phyloP scores from a whole-genome alignment of 1,140 invertebrate genomes.

The Psilanteris sp. region DNA sequence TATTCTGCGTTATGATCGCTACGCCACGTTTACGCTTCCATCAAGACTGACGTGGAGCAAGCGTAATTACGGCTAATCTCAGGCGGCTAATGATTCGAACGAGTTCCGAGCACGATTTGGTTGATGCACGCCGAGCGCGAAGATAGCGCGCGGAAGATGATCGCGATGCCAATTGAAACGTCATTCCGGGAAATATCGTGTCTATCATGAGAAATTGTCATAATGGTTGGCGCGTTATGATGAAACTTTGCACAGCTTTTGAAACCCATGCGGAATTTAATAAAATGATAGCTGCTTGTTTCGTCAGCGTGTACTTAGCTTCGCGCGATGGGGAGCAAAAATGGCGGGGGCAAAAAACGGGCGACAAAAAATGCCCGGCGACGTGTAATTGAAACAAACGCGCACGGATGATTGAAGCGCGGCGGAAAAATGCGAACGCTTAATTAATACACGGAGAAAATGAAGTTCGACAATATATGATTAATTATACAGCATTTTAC shows the following conservation, averaged over 20 bases:
- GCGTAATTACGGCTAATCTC: conserved; percentile 60
- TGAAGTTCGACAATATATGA: no score
- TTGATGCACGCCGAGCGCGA: conserved; percentile 29
- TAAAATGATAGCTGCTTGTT: no score
- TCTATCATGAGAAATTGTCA: conserved; percentile 40
- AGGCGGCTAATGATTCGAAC: conserved; percentile 57
- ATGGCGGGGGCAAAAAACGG: no score
- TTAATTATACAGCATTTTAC: no score
- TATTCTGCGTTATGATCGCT: conserved; percentile 21
- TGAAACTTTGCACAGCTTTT: conserved; percentile 30
- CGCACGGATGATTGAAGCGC: no score
- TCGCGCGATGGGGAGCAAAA: no score
- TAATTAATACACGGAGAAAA: no score
- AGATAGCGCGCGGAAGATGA: conserved; percentile 40
- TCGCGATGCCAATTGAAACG: conserved; percentile 59
- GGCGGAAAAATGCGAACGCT: no score
- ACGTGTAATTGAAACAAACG: no score
- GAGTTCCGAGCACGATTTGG: conserved; percentile 53
- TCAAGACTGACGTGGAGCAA: conserved; percentile 38
- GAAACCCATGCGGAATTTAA: no score
- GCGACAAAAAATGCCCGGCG: no score
- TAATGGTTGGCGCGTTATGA: conserved; percentile 22
- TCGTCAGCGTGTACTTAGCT: no score
- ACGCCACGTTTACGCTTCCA: conserved; percentile 44
- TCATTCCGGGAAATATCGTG: conserved; percentile 57